Conservation (phyloP, 1,140 invertebrate genomes). For the Brachionus rotundiformis region DNA sequence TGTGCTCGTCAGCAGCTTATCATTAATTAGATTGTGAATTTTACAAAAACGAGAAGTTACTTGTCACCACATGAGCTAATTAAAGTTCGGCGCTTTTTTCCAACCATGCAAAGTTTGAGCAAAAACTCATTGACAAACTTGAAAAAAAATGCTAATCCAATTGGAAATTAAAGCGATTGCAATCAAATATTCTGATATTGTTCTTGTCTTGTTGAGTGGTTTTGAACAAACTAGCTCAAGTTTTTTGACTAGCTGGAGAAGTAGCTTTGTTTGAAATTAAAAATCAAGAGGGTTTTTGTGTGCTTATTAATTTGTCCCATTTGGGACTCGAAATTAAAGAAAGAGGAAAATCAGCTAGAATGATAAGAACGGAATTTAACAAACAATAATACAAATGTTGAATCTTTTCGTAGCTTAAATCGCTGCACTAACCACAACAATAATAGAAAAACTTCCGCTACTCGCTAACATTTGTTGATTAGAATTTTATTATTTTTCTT, state of each 20-base stretch:
- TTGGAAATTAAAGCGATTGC: conserved; percentile 44
- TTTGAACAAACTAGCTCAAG: conserved; percentile 20
- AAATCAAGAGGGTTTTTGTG: conserved; percentile 45
- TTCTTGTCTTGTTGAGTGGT: conserved; percentile 31
- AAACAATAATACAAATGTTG: conserved; percentile 38
- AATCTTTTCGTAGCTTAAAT: background rate
- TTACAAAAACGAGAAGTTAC: conserved; percentile 24
- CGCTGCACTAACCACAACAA: background rate
- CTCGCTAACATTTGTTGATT: background rate
- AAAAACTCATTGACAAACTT: conserved; percentile 17
- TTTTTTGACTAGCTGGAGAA: conserved; percentile 6
- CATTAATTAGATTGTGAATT: background rate
- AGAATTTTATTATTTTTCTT: no score
- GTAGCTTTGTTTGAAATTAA: conserved; percentile 30
- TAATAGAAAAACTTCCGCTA: background rate
- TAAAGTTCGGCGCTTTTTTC: conserved; percentile 33
- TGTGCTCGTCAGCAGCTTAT: background rate
- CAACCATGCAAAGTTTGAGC: conserved; percentile 23
- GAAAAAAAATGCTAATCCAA: conserved; percentile 50
- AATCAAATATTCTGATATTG: conserved; percentile 36
- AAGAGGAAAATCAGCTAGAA: background rate
- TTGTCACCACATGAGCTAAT: conserved; percentile 46
- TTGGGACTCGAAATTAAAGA: conserved; percentile 27
- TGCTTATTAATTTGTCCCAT: conserved; percentile 17
- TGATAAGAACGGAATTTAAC: conserved; percentile 29